Evolutionary conservation across 2,797 vertebrate genomes (phyloP).

Genomic region (Cephalopachus bancanus): DNA sequence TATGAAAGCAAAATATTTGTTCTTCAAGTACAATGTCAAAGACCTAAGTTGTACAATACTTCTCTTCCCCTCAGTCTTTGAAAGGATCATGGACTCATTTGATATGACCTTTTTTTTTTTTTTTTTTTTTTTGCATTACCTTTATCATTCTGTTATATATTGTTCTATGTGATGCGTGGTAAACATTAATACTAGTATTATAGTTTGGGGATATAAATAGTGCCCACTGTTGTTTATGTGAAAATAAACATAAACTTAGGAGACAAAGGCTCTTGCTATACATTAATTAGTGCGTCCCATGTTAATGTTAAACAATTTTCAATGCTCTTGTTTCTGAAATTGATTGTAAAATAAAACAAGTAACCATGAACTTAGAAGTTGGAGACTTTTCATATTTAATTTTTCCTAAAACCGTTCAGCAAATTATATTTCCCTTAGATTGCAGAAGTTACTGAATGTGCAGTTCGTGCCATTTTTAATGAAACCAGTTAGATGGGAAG

Average conservation of each 20-base stretch:
- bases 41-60: neutral
- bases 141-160: neutral
- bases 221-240: neutral
- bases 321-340: constrained; percentile 63
- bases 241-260: constrained; percentile 39
- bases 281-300: neutral
- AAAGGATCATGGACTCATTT: neutral
- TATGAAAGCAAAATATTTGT: constrained; percentile 26
- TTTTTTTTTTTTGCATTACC: constrained; percentile 40
- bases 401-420: neutral
- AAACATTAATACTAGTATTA: neutral
- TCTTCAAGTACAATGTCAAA: constrained; percentile 20
- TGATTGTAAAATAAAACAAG: constrained; percentile 63
- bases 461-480: neutral
- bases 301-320: constrained; percentile 36
- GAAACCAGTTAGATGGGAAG: neutral
- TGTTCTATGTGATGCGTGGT: neutral
- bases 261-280: neutral
- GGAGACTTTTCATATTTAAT: neutral
- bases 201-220: constrained; percentile 17
- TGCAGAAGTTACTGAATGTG: neutral
- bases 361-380: constrained; percentile 12
- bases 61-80: neutral
- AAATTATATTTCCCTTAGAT: neutral
- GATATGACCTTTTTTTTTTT: neutral